Percentiles rank a stretch among this genome's conserved stretches.
These are phyloP conservation scores for Mixornis gularis DNA, from an alignment of 2,113 vertebrate genomes.

Conservation along the genomic window DNA sequence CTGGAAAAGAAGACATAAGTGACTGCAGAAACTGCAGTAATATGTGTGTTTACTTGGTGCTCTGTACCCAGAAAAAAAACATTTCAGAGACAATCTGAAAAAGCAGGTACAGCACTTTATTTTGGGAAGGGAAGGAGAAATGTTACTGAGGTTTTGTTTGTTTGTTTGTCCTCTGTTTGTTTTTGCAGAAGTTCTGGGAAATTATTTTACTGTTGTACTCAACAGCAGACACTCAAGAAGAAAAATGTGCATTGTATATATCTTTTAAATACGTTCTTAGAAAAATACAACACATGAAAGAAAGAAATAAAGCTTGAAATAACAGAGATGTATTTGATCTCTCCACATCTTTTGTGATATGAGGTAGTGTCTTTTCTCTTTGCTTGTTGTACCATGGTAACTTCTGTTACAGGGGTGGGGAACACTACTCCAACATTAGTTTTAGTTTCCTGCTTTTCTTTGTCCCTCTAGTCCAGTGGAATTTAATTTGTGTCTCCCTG, in stretches of 20 bases:
- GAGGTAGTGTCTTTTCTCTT: neutral
- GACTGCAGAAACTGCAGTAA: neutral
- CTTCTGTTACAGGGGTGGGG: neutral
- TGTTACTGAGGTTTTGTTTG: neutral
- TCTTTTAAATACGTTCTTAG: neutral
- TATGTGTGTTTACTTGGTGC: neutral
- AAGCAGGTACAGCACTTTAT: neutral
- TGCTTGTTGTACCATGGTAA: neutral
- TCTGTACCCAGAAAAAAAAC: neutral
- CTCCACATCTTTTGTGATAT: neutral
- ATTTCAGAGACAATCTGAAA: neutral
- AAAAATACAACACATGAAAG: neutral
- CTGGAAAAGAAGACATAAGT: neutral
- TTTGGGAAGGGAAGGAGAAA: neutral
- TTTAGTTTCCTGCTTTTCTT: neutral
- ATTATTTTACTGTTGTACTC: neutral
- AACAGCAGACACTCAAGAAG: neutral
- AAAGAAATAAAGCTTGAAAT: slow-evolving; percentile 15
- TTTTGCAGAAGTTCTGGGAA: neutral
- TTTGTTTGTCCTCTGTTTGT: neutral
- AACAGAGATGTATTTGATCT: neutral
- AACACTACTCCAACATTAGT: neutral
- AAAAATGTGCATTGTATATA: neutral
- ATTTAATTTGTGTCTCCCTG: neutral
- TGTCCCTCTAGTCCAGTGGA: neutral